Evolutionary conservation across 1,140 invertebrate genomes (phyloP), one percentile per base, ranked within the genome.

Genomic region (Bactericera cockerelli): DNA sequence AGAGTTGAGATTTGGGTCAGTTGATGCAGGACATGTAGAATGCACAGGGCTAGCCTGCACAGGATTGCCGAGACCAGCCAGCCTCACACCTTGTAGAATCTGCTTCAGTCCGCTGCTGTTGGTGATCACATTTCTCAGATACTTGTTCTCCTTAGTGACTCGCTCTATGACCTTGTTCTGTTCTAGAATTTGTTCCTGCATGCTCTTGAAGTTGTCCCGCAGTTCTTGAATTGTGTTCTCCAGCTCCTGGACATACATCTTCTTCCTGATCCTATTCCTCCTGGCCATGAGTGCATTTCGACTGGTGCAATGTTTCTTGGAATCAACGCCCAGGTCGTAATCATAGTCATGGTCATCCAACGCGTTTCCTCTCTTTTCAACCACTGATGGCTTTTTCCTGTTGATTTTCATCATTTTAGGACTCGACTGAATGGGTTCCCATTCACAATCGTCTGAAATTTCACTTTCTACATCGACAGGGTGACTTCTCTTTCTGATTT

Each of bases 201-300:
- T 64, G 13, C 72, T 74, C 58, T 70, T 71, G 59, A 78, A 78
- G 6, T 77, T 70, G 14, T 65, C 64, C 19, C 72, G 72, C 24
- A 73, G 69, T 24, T 68, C 62, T 0, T 67, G 59, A 0, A 79
- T 60, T 61, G 75, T 72, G n/a, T 67, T 72, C 62, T 80, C 77
- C 2, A 80, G 70, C 36, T 70, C 72, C 57, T 77, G 70, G 4
- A 80, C 55, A 57, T 80, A 76, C 14, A 74, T 70, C 62, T 80
- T 81, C 58, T 81, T 80, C 1, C 71, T 72, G 2, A 74, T 71
- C 6, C 79, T 69, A 65, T 80, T 80, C 61, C 78, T 75, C 1
- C 79, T 67, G 2, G 79, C 78, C 70, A 79, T 75, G 26, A 77
- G 59, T 0, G 79, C 79, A 64, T 80, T 81, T 49, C 67, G 63